Conservation (phyloP, 1,140 invertebrate species). For the Zophobas morio region DNA sequence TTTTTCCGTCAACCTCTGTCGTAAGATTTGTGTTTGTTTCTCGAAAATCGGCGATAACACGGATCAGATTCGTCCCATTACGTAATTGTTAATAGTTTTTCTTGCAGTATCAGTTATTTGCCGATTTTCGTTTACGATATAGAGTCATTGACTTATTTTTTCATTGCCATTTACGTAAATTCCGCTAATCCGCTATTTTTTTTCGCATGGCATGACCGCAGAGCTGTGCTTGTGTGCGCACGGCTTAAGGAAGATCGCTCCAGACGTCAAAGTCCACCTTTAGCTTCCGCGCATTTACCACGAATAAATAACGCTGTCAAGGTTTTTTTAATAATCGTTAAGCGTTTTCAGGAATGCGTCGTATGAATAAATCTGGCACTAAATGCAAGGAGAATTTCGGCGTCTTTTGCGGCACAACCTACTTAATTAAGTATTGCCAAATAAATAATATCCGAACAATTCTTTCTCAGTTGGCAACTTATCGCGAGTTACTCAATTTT, state of each 20-base stretch:
- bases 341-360: constrained; percentile 3
- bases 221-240: constrained; percentile 3
- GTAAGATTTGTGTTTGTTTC: constrained; percentile 33
- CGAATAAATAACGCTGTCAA: constrained; percentile 14
- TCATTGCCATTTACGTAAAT: constrained; percentile 44
- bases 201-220: constrained; percentile 22
- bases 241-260: constrained; percentile 13
- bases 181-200: constrained; percentile 24
- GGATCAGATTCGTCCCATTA: constrained; percentile 1
- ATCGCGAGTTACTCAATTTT: constrained; percentile 31
- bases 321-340: constrained; percentile 15
- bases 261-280: constrained; percentile 25
- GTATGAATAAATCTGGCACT: constrained; percentile 14
- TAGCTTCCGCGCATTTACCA: constrained; percentile 30
- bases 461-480: constrained; percentile 19
- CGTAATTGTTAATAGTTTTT: constrained; percentile 37
- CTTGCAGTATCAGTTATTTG: constrained; percentile 21
- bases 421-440: constrained; percentile 19
- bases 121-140: constrained; percentile 19
- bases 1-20: constrained; percentile 15
- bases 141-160: constrained; percentile 46
- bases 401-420: background rate
- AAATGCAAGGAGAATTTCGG: constrained; percentile 2
- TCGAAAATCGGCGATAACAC: constrained; percentile 28
- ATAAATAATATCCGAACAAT: constrained; percentile 11